phyloP scores from a whole-genome alignment of 2,113 vertebrate species.

The Asarcornis scutulata region DNA sequence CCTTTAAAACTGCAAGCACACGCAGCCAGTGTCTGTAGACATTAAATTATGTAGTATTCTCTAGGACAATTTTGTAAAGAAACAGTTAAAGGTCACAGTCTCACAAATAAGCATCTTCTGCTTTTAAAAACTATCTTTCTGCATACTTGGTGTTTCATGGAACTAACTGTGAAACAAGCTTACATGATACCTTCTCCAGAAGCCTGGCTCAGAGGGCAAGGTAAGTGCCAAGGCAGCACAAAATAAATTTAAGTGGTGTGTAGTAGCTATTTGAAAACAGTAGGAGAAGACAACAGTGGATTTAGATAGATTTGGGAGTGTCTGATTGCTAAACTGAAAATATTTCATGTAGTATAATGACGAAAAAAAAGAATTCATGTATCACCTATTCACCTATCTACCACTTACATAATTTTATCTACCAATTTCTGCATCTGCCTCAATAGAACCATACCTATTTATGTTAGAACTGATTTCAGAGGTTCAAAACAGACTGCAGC shows the following conservation, averaged over 20 bases:
- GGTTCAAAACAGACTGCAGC: neutral
- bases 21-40: neutral
- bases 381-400: neutral
- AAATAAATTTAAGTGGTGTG: too few species aligned
- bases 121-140: neutral
- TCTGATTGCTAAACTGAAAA: neutral
- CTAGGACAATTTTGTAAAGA: neutral
- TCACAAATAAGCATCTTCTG: neutral
- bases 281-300: neutral
- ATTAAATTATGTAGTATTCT: too few species aligned
- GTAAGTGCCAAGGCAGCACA: neutral
- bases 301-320: neutral
- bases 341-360: neutral
- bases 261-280: too few species aligned
- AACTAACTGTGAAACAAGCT: neutral
- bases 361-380: neutral
- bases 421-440: too few species aligned
- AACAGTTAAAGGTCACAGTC: neutral
- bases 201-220: neutral
- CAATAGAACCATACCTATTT: too few species aligned
- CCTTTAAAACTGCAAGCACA: neutral
- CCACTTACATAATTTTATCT: neutral
- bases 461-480: neutral
- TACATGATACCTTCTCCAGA: neutral
- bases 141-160: neutral